These are phyloP conservation scores for Sandelia bainsii DNA, from an alignment of 2,797 vertebrate species.

Conservation along the genomic window DNA sequence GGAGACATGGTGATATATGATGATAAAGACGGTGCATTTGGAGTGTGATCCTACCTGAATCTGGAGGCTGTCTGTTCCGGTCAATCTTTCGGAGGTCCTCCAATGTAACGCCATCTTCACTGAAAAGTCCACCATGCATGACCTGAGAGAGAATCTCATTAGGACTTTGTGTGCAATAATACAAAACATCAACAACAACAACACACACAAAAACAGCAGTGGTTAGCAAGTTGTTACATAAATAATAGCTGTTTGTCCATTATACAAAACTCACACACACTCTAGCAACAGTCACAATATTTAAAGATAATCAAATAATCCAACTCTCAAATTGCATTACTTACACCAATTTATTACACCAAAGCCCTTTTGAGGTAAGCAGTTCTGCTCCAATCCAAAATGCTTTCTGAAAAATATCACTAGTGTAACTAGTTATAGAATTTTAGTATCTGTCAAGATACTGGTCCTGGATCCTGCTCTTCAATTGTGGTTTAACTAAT, in stretches of 20 bases:
- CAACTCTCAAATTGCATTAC: too few species aligned
- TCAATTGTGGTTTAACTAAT: not conserved
- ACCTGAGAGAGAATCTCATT: slow-evolving; percentile 78
- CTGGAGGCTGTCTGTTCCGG: slow-evolving; percentile 94
- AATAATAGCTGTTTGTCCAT: not conserved
- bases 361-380: not conserved
- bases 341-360: too few species aligned
- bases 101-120: slow-evolving; percentile 93
- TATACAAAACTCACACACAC: not conserved
- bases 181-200: not conserved
- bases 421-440: not conserved
- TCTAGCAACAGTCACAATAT: not conserved
- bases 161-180: not conserved
- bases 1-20: not conserved
- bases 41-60: slow-evolving; percentile 84
- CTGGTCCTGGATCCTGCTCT: not conserved
- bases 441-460: not conserved
- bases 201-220: not conserved
- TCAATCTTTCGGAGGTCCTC: slow-evolving; percentile 95
- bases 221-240: not conserved
- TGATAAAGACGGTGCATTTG: not conserved
- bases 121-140: slow-evolving; percentile 96
- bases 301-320: not conserved
- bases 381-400: not conserved
- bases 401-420: not conserved